phyloP scores from a whole-genome alignment of 2,888 invertebrate species.

The Scaptomyza cyrtandrae region DNA sequence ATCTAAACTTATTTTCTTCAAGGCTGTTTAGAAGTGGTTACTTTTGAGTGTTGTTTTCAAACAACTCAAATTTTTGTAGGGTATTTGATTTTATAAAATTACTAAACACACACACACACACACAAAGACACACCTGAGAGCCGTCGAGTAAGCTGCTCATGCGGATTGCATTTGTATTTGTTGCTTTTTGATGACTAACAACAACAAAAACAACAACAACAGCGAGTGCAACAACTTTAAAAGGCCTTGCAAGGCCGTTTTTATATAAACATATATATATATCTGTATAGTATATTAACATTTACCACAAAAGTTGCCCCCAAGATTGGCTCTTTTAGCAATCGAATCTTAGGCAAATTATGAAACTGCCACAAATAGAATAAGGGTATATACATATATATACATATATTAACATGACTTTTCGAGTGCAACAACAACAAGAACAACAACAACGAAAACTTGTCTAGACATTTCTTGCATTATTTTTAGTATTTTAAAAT shows the following conservation, averaged over 20 bases:
- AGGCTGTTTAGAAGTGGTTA: no score
- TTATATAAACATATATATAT: neutral
- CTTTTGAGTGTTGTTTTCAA: neutral
- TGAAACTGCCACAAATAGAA: conserved; percentile 62
- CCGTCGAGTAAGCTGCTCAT: conserved; percentile 25
- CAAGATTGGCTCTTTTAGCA: conserved; percentile 15
- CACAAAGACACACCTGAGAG: conserved; percentile 13
- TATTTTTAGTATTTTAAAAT: conserved; percentile 54
- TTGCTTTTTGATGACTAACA: conserved; percentile 20
- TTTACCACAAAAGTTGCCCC: conserved; percentile 3
- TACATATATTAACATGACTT: conserved; percentile 10
- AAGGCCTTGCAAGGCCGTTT: conserved; percentile 83
- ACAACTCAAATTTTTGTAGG: neutral
- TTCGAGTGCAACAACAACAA: conserved; percentile 22
- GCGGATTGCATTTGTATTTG: conserved; percentile 28
- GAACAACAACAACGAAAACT: conserved; percentile 16
- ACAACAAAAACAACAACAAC: conserved; percentile 26
- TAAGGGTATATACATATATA: neutral
- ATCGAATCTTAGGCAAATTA: conserved; percentile 31
- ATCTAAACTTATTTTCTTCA: no score
- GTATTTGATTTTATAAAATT: conserved; percentile 40
- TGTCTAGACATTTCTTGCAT: conserved; percentile 62
- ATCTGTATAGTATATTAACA: neutral
- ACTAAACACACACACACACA: conserved; percentile 26
- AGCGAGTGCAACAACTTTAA: conserved; percentile 78